Evolutionary conservation across 2,888 invertebrate species (phyloP), one percentile per base, ranked within the genome.

Genomic region (Abscondita cerata): DNA sequence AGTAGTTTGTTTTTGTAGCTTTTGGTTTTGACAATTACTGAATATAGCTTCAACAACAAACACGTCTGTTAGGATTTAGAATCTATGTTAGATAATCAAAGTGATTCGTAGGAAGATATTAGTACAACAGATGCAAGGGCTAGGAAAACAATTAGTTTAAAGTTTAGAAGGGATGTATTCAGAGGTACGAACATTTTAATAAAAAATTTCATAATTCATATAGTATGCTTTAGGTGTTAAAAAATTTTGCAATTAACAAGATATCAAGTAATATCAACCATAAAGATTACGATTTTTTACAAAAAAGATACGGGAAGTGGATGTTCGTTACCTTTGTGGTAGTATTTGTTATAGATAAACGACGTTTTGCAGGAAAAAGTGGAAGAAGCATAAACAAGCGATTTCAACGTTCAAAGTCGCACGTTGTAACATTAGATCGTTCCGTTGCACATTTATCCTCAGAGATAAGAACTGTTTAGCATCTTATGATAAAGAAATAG

Each of bases 361-460:
- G 90, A 80, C 59, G 92, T 92, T 41, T 89, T 90, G 55, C 82
- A 91, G 64, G 89, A 90, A 77, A 91, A 91, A 81, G 86, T 87
- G 64, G 87, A 89, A 73, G 65, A 9, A 62, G 65, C 52, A 91
- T 93, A 68, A 92, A 93, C 81, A 92, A 92, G 78, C 84, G 95
- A 47, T 95, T 95, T 81, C 93, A 94, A 78, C 84, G 94, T 3
- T 81, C 95, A 67, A 95, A 96, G 80, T 92, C 93, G 0, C 95
- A 95, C 80, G 95, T 95, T 48, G 94, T 95, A 54, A 95, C 95
- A 1, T 81, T 95, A 66, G 95, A 95, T 0, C 83, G 95, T 59
- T 94, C 93, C 47, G 95, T 96, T 16, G 95, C 95, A 12, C 95
- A 95, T 79, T 83, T 96, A 38, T 95, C 95, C 34, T 93, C 93